Conservation (phyloP, 2,888 invertebrate genomes). For the Laspeyria flexula region DNA sequence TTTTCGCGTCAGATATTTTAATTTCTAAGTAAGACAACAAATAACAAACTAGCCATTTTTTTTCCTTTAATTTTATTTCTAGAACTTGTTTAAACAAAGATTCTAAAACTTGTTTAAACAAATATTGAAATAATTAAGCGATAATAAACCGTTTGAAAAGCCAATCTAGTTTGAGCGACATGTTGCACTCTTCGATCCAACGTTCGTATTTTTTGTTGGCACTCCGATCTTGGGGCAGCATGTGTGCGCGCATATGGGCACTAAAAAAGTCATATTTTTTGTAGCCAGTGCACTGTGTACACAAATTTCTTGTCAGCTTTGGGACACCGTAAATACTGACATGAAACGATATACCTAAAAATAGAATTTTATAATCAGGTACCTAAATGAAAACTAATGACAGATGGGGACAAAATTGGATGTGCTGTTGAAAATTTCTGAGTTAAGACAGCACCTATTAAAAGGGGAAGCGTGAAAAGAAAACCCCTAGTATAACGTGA, state of each 20-base stretch:
- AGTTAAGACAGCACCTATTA: too few species aligned
- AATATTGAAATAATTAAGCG: too few species aligned
- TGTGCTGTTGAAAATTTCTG: too few species aligned
- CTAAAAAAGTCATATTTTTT: conserved; percentile 28
- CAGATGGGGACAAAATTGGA: neutral
- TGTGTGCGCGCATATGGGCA: conserved; percentile 26
- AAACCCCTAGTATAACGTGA: too few species aligned
- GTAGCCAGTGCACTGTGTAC: conserved; percentile 12
- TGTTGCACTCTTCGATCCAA: too few species aligned
- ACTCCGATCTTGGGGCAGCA: conserved; percentile 22
- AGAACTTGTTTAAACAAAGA: too few species aligned
- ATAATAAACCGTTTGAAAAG: conserved; percentile 1
- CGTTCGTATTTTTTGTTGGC: conserved; percentile 8
- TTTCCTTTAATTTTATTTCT: too few species aligned
- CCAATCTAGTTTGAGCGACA: conserved; percentile 1
- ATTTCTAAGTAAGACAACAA: too few species aligned
- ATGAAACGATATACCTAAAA: conserved; percentile 14
- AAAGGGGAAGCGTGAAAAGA: too few species aligned
- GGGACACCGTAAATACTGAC: conserved; percentile 16
- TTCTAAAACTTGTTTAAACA: too few species aligned
- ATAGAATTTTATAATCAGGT: conserved; percentile 10
- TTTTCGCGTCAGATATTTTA: too few species aligned
- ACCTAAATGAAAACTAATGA: neutral
- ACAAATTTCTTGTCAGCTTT: conserved; percentile 24
- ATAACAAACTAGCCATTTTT: too few species aligned